Base-by-base conservation (phyloP, 1,140 invertebrate species). In the Drosophila erecta region DNA sequence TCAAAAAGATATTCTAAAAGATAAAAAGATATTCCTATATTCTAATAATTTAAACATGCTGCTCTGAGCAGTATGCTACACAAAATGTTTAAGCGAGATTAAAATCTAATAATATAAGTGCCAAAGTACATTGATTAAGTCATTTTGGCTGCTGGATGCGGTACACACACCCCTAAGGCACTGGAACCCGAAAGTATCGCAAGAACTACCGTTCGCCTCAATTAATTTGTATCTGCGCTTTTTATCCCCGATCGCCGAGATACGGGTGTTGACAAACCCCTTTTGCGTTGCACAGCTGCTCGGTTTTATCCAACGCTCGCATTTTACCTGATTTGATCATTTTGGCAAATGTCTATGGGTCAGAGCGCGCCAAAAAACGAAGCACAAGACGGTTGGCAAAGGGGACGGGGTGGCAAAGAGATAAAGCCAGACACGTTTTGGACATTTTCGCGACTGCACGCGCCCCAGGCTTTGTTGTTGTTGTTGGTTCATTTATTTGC, bases 271-370 rank as follows among this genome's bases (percentile, higher is more conserved):
- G 64, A 58, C 72, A 76, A 51, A 76, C 73, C 73, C 71, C 74
- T 54, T 76, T 78, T 69, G 65, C 44, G 44, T 65, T 33, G 8
- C 53, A 70, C 67, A 71, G 66, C 76, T 64, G 75, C 74, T 66
- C 43, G 51, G 49, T 56, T 53, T 35, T 47, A 41, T 35, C 44
- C 51, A 10, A 20, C 24, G 22, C 62, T 56, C 59, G 46, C 43
- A 65, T 43, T 64, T 86, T 86, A 86, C 81, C 83, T 86, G 81
- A 86, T 86, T 55, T 58, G 75, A 85, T 85, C 81, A 80, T 73
- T 83, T 64, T 43, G 51, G 73, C 47, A 40, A 75, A 64, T n/a
- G 78, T 47, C 51, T 41, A 59, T 61, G 60, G 53, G 51, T 40
- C 50, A 58, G 49, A 77, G 58, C 61, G 64, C 70, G 76, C 70